These are phyloP conservation scores for Hepsetus odoe DNA, from an alignment of 2,113 vertebrate species.

Conservation along the genomic window DNA sequence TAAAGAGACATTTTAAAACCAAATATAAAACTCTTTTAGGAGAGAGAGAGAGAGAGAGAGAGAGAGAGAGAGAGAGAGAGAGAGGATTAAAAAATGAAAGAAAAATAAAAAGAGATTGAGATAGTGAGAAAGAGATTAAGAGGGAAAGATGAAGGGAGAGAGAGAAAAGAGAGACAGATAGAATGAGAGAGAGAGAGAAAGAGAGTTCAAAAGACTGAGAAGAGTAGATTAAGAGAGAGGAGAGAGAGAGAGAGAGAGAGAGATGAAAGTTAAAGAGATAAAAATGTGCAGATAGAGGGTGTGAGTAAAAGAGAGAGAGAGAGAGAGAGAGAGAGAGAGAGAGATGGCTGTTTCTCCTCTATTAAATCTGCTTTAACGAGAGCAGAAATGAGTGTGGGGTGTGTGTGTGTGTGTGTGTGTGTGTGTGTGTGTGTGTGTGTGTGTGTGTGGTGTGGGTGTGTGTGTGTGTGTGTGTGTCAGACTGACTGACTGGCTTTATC, in stretches of 20 bases:
- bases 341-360: constrained; percentile 33
- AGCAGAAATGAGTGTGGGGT: constrained; percentile 51
- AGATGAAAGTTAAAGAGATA: background rate
- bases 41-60: background rate
- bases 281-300: background rate
- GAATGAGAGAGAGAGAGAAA: background rate
- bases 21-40: too few relatives aligned
- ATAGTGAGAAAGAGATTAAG: background rate
- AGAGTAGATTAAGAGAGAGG: too few relatives aligned
- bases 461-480: too few relatives aligned
- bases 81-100: background rate
- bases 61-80: background rate
- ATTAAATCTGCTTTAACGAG: constrained; percentile 54
- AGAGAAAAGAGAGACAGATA: background rate
- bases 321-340: background rate
- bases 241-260: background rate
- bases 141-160: background rate
- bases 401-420: too few relatives aligned
- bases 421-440: too few relatives aligned
- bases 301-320: background rate
- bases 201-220: too few relatives aligned
- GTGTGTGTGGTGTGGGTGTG: too few relatives aligned
- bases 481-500: constrained; percentile 49
- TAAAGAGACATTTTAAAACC: too few relatives aligned
- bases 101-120: background rate